These are phyloP conservation scores for Myotis lucifugus DNA, from an alignment of 2,113 vertebrate genomes.

Conservation along the genomic window DNA sequence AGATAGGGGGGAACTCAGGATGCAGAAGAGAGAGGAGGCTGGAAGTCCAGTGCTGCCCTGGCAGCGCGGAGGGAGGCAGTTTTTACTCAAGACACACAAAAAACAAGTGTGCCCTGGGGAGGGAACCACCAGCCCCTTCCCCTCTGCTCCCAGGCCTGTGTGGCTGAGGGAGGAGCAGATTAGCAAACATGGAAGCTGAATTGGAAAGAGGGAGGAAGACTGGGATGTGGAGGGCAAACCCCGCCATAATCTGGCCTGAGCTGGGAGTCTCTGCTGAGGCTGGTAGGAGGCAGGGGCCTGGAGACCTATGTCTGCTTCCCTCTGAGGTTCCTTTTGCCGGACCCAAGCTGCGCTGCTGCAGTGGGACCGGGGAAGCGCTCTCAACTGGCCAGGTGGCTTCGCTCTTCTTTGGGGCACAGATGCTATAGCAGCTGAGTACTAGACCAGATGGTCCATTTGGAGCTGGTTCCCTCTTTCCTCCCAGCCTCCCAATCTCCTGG, in stretches of 20 bases:
- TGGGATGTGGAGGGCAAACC: background rate
- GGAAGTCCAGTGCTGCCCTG: background rate
- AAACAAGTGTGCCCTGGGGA: background rate
- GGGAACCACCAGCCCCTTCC: background rate
- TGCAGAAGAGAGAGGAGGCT: background rate
- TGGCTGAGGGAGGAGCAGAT: background rate
- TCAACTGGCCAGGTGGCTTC: conserved; percentile 27
- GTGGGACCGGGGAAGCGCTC: background rate
- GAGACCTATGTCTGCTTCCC: background rate
- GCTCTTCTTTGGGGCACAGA: conserved; percentile 31
- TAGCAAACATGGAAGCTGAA: background rate
- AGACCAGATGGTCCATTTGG: conserved; percentile 24
- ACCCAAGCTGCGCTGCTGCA: background rate
- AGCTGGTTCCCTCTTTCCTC: background rate
- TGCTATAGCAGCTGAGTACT: conserved; percentile 34
- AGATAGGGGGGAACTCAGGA: background rate
- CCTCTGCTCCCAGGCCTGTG: background rate
- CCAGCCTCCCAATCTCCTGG: background rate
- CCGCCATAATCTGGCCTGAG: background rate
- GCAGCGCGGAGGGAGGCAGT: background rate
- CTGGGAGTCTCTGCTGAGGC: background rate
- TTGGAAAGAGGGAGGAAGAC: background rate
- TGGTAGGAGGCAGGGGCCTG: background rate
- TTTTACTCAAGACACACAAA: background rate
- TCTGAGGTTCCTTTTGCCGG: background rate